phyloP scores from a whole-genome alignment of 1,140 invertebrate species.

The Conus betulinus region DNA sequence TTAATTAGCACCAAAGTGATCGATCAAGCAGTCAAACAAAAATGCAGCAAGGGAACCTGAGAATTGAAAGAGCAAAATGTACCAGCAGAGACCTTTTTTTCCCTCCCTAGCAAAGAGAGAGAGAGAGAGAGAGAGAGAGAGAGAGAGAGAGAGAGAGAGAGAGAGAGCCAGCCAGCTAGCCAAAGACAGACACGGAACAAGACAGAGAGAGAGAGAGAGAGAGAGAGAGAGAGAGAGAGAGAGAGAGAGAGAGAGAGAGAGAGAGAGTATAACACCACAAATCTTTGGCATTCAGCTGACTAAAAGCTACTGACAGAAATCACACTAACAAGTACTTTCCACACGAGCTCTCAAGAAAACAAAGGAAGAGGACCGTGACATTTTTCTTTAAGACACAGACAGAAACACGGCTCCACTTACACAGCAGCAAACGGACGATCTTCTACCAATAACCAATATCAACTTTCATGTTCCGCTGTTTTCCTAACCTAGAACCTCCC shows the following conservation, averaged over 20 bases:
- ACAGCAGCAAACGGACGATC: no score
- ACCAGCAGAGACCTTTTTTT: background rate
- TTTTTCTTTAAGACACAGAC: no score
- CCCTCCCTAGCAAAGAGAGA: background rate
- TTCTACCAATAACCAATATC: no score
- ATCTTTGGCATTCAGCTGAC: background rate
- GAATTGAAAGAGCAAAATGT: background rate
- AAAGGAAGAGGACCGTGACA: background rate
- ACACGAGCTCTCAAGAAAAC: background rate
- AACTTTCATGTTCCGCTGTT: no score
- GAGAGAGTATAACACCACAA: background rate
- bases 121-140: background rate
- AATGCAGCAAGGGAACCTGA: background rate
- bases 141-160: conserved; percentile 2
- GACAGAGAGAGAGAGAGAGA: no score
- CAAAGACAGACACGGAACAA: no score
- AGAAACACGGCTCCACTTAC: no score
- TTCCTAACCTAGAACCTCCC: no score
- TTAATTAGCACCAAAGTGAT: background rate
- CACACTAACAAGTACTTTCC: background rate
- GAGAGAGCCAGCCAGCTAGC: background rate
- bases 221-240: background rate
- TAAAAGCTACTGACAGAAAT: background rate
- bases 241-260: background rate
- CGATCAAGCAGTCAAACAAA: background rate